Evolutionary conservation across 2,888 invertebrate species (phyloP).

Genomic region (Catocala nupta): DNA sequence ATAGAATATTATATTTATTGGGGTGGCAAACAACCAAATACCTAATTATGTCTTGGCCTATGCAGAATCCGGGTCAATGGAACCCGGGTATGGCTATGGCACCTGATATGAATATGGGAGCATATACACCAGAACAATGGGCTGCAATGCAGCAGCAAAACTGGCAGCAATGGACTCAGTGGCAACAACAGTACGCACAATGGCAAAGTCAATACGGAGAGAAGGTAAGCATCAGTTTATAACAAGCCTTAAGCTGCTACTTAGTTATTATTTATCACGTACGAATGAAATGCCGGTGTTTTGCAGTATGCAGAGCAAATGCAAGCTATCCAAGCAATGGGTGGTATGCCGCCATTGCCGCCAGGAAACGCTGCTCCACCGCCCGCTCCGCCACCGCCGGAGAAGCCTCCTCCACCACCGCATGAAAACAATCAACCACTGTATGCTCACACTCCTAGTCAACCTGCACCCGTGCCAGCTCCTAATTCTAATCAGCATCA

Average conservation of each 20-base stretch:
- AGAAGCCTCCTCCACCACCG: conserved; percentile 72
- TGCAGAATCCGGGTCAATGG: conserved; percentile 73
- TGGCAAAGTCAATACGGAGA: conserved; percentile 93
- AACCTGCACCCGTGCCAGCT: conserved; percentile 55
- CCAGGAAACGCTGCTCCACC: conserved; percentile 65
- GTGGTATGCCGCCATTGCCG: conserved; percentile 66
- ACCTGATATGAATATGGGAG: conserved; percentile 70
- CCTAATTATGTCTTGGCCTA: conserved; percentile 77
- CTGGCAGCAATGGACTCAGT: conserved; percentile 92
- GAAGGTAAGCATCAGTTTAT: conserved; percentile 81
- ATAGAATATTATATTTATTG: background rate
- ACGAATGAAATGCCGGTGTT: conserved; percentile 15
- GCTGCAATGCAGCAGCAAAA: conserved; percentile 90
- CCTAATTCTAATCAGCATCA: conserved; percentile 46
- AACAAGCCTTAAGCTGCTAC: background rate
- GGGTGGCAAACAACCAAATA: conserved; percentile 1
- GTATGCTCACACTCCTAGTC: conserved; percentile 54
- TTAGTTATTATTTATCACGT: too few species aligned
- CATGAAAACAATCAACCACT: conserved; percentile 81
- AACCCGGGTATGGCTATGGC: conserved; percentile 64
- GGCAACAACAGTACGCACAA: conserved; percentile 92
- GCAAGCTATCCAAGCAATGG: conserved; percentile 69
- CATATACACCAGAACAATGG: conserved; percentile 90
- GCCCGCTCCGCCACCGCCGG: conserved; percentile 60
- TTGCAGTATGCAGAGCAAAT: conserved; percentile 80